phyloP scores from a whole-genome alignment of 2,888 invertebrate species.

The Diadromus collaris region DNA sequence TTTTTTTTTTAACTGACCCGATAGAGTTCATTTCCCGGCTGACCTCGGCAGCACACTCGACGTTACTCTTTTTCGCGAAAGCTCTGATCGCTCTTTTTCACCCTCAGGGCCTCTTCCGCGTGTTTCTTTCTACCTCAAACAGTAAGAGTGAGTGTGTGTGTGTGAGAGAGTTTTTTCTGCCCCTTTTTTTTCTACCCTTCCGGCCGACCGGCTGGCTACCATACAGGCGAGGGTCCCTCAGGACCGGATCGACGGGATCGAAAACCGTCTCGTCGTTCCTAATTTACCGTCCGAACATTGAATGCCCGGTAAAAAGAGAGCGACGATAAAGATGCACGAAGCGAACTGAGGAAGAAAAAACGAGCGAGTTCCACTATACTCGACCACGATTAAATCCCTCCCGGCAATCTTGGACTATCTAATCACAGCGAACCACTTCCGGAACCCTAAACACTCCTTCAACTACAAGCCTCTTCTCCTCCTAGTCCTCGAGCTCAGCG shows the following conservation, averaged over 20 bases:
- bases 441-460: conserved; percentile 29
- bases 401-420: conserved; percentile 36
- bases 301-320: not conserved
- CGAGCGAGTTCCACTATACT: not conserved
- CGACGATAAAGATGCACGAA: not conserved
- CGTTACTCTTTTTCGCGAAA: conserved; percentile 40
- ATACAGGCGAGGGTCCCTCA: not conserved
- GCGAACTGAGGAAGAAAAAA: not conserved
- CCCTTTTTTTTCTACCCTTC: not conserved
- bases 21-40: conserved; percentile 52
- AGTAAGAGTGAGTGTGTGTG: not conserved
- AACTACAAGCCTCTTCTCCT: conserved; percentile 18
- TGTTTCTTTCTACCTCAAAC: conserved; percentile 6
- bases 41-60: conserved; percentile 39
- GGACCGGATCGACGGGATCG: conserved; percentile 5
- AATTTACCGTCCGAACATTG: conserved; percentile 11
- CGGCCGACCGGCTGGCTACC: not conserved
- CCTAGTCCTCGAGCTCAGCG: not conserved
- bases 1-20: conserved; percentile 13
- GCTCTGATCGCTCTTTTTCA: conserved; percentile 7
- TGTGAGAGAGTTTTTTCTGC: not conserved
- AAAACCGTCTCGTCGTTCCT: conserved; percentile 9
- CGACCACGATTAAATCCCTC: conserved; percentile 36
- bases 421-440: conserved; percentile 42
- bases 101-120: conserved; percentile 3